These are phyloP conservation scores for Picus viridis DNA, from an alignment of 2,797 vertebrate species.

Conservation along the genomic window DNA sequence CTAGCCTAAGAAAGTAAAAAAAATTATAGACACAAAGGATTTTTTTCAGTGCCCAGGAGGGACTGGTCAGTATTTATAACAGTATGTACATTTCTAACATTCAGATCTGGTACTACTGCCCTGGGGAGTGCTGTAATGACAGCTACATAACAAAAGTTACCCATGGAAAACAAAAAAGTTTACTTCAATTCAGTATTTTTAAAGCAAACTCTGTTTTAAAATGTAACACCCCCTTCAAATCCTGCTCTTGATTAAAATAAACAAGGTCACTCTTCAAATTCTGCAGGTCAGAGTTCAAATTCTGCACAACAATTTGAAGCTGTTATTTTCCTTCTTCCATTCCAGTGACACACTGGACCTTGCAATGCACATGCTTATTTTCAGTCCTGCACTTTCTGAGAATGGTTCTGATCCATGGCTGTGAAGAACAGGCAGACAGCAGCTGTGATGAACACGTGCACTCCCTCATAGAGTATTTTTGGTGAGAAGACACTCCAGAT, in stretches of 20 bases:
- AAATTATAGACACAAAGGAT: background rate
- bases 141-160: background rate
- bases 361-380: background rate
- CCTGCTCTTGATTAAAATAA: background rate
- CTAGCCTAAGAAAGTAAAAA: background rate
- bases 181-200: background rate
- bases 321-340: background rate
- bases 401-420: slow-evolving; percentile 84
- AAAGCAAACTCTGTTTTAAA: background rate
- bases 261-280: background rate
- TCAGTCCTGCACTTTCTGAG: background rate
- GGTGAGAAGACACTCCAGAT: slow-evolving; percentile 99
- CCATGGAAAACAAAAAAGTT: background rate
- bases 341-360: background rate
- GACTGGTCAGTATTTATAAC: background rate
- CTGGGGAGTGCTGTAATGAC: background rate
- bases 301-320: background rate
- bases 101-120: background rate
- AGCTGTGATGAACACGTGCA: slow-evolving; percentile 87
- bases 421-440: slow-evolving; percentile 86
- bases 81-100: background rate
- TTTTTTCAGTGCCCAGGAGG: background rate
- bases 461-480: slow-evolving; percentile 93
- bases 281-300: background rate
- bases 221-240: background rate